A percentile compares a stretch with the other conserved stretches of the same genome.
Evolutionary conservation across 2,888 invertebrate species (phyloP).

Genomic region (Agriotes lineatus): DNA sequence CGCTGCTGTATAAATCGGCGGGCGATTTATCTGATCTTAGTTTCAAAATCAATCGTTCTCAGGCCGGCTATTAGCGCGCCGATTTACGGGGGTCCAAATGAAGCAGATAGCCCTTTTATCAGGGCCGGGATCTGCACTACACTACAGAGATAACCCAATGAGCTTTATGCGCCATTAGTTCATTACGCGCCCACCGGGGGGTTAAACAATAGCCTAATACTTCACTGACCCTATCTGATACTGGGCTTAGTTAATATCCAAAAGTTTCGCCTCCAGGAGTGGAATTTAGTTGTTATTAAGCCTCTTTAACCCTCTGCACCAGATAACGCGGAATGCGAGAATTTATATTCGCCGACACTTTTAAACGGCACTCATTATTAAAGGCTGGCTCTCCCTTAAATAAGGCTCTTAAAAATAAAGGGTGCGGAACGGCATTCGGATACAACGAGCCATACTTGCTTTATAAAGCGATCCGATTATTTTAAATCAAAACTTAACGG

Average conservation of each 20-base stretch:
- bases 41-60: slow-evolving; percentile 32
- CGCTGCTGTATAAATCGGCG: neutral
- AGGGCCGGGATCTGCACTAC: slow-evolving; percentile 28
- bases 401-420: too few species aligned
- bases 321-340: slow-evolving; percentile 23
- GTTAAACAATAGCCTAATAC: slow-evolving; percentile 55
- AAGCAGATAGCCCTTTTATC: slow-evolving; percentile 38
- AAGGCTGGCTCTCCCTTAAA: too few species aligned
- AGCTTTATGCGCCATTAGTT: slow-evolving; percentile 50
- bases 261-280: slow-evolving; percentile 42
- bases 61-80: slow-evolving; percentile 33
- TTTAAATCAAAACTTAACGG: too few species aligned
- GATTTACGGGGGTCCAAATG: slow-evolving; percentile 32
- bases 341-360: slow-evolving; percentile 11
- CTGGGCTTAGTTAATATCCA: slow-evolving; percentile 51
- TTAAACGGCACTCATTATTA: neutral
- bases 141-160: slow-evolving; percentile 45
- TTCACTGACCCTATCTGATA: slow-evolving; percentile 53
- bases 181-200: slow-evolving; percentile 53
- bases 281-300: slow-evolving; percentile 39
- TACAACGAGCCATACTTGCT: too few species aligned
- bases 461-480: too few species aligned
- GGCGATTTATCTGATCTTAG: slow-evolving; percentile 15
- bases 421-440: too few species aligned
- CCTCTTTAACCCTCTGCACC: slow-evolving; percentile 16